Conservation (phyloP, 2,888 invertebrate genomes). For the Hypsopygia costalis region DNA sequence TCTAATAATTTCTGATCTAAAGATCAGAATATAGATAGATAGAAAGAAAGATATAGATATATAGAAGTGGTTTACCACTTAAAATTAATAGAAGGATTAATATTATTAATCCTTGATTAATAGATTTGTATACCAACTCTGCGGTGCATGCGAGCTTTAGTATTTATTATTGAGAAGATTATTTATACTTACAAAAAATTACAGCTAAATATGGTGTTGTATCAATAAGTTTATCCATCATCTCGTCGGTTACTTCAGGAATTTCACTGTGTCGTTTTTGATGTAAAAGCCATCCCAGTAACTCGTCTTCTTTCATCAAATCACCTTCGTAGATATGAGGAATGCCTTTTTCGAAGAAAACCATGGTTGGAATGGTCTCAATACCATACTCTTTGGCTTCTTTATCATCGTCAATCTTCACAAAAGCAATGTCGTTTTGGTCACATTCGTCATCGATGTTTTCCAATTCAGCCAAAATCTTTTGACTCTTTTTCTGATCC, state of each 20-base stretch:
- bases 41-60: too few species aligned
- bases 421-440: conserved; percentile 94
- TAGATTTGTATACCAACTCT: too few species aligned
- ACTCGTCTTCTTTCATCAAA: conserved; percentile 93
- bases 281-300: conserved; percentile 94
- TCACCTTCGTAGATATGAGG: conserved; percentile 90
- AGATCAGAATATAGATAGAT: too few species aligned
- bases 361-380: conserved; percentile 90
- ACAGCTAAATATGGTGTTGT: conserved; percentile 91
- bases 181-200: conserved; percentile 91
- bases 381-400: conserved; percentile 95
- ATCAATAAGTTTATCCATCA: conserved; percentile 94
- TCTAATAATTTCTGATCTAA: too few species aligned
- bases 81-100: too few species aligned
- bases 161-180: too few species aligned
- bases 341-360: conserved; percentile 87
- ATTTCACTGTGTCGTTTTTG: conserved; percentile 95
- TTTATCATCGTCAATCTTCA: conserved; percentile 93
- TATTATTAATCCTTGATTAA: too few species aligned
- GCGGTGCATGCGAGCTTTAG: too few species aligned
- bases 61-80: too few species aligned
- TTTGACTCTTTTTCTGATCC: conserved; percentile 94
- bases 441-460: conserved; percentile 97
- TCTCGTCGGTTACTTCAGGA: conserved; percentile 95
- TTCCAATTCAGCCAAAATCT: conserved; percentile 90